Percentiles rank a stretch among this genome's conserved stretches.
Conservation (phyloP, 2,113 vertebrate species). For the Bubo scandiacus region DNA sequence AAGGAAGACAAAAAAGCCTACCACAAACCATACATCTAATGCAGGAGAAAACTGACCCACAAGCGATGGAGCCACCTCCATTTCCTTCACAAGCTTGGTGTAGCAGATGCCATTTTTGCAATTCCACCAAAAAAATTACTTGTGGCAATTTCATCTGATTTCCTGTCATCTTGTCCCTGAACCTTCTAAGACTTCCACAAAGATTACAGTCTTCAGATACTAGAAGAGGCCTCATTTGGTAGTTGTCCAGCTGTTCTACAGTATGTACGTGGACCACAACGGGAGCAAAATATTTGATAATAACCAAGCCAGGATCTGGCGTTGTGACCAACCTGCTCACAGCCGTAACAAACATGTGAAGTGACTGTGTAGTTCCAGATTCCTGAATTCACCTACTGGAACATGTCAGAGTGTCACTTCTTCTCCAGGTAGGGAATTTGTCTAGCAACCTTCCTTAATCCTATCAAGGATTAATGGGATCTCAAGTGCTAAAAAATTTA, state of each 20-base stretch:
- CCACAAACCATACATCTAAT: neutral
- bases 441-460: neutral
- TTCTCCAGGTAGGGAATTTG: neutral
- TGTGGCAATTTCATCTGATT: neutral
- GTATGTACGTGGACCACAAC: neutral
- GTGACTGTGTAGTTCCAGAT: neutral
- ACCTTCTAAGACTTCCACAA: neutral
- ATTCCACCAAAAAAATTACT: neutral
- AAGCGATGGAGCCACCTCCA: neutral
- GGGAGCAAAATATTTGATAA: too few species aligned
- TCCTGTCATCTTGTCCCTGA: neutral
- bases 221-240: neutral
- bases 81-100: neutral
- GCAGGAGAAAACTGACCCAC: neutral
- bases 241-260: neutral
- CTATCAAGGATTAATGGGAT: neutral
- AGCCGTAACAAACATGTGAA: too few species aligned
- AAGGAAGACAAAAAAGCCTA: neutral
- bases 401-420: neutral
- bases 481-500: neutral
- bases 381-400: neutral
- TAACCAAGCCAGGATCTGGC: neutral
- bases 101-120: neutral
- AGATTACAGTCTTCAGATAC: neutral
- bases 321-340: neutral